These are phyloP conservation scores for Globia sparganii DNA, from an alignment of 2,888 invertebrate genomes.

Conservation along the genomic window DNA sequence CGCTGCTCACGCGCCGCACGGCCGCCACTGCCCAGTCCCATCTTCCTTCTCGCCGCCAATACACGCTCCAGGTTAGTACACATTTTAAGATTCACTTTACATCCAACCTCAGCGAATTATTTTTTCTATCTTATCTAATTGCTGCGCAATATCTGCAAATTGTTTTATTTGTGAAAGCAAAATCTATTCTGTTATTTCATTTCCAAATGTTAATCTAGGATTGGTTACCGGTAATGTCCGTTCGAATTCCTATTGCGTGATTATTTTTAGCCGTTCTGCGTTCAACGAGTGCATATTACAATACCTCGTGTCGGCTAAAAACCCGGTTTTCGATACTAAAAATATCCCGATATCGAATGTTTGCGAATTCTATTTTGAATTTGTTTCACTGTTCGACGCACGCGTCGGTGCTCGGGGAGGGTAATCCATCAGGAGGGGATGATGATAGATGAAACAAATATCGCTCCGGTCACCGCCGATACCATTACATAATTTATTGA, in stretches of 20 bases:
- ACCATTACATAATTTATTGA: conserved; percentile 58
- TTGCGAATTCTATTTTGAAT: conserved; percentile 89
- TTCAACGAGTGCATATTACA: conserved; percentile 86
- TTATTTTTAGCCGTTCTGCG: conserved; percentile 84
- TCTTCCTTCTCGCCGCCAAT: conserved; percentile 83
- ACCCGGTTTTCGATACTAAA: conserved; percentile 89
- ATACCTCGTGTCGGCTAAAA: conserved; percentile 85
- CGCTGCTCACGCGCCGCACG: conserved; percentile 78
- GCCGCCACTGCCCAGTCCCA: conserved; percentile 82
- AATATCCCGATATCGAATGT: conserved; percentile 90
- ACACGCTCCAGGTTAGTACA: conserved; percentile 88
- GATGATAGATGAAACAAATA: conserved; percentile 61
- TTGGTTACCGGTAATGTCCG: conserved; percentile 71
- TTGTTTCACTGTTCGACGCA: conserved; percentile 78
- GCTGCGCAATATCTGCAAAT: conserved; percentile 77
- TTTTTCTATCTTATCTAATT: conserved; percentile 47
- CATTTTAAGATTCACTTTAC: conserved; percentile 67
- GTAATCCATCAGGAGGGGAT: conserved; percentile 63
- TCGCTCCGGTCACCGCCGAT: conserved; percentile 25
- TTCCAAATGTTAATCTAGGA: conserved; percentile 63
- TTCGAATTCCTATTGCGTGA: conserved; percentile 75
- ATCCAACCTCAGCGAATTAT: conserved; percentile 77
- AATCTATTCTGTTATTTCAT: conserved; percentile 28
- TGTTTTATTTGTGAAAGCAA: conserved; percentile 39
- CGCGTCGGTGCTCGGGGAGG: conserved; percentile 63